Conservation (phyloP, 2,888 invertebrate genomes). For the Nebria brevicollis region DNA sequence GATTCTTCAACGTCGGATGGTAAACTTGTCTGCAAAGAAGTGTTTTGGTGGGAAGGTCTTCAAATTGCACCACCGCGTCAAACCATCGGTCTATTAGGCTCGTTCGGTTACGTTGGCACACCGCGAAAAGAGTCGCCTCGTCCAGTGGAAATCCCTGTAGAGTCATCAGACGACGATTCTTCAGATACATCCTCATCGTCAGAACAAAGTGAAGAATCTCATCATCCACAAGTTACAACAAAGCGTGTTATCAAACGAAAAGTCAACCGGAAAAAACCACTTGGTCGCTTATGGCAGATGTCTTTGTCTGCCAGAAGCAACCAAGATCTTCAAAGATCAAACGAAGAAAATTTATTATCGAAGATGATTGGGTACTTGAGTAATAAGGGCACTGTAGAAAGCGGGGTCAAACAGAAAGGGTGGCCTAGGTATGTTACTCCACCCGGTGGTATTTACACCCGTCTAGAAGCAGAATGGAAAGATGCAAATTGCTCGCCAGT, state of each 20-base stretch:
- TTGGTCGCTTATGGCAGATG: conserved; percentile 74
- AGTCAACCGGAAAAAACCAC: conserved; percentile 25
- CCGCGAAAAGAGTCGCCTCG: conserved; percentile 49
- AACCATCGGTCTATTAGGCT: conserved; percentile 71
- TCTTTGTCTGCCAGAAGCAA: conserved; percentile 84
- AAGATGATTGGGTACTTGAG: conserved; percentile 74
- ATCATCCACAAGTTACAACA: conserved; percentile 48
- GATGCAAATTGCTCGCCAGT: conserved; percentile 60
- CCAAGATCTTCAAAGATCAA: conserved; percentile 87
- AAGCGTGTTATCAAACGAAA: conserved; percentile 20
- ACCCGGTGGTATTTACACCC: conserved; percentile 77
- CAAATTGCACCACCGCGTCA: conserved; percentile 72
- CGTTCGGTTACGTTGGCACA: conserved; percentile 48
- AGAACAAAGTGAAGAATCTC: conserved; percentile 57
- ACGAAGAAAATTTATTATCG: conserved; percentile 79
- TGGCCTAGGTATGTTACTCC: conserved; percentile 60
- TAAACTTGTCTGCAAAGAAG: conserved; percentile 72
- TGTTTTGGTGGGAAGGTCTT: conserved; percentile 80
- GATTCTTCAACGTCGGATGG: conserved; percentile 56
- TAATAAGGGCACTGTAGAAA: conserved; percentile 57
- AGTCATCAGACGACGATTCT: conserved; percentile 48
- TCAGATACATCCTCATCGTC: conserved; percentile 48
- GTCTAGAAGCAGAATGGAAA: conserved; percentile 81
- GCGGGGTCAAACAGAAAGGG: conserved; percentile 49
- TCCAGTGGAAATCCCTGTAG: conserved; percentile 51